Evolutionary conservation across 2,888 invertebrate species (phyloP).

Genomic region (Stenoptilia bipunctidactyla): DNA sequence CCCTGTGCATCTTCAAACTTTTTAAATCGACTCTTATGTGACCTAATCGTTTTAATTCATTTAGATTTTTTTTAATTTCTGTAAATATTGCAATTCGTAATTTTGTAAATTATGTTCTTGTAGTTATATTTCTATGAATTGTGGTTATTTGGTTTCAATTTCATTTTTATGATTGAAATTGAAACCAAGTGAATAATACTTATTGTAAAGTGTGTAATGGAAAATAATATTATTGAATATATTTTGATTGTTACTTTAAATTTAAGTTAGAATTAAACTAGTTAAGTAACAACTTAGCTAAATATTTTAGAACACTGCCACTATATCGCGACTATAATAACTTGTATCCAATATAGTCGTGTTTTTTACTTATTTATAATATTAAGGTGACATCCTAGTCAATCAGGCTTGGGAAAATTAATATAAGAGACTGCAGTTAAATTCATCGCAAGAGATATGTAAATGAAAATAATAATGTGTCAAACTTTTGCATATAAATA

Average conservation of each 20-base stretch:
- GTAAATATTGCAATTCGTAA: constrained; percentile 2
- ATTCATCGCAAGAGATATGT: neutral
- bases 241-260: neutral
- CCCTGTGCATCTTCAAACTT: too few relatives aligned
- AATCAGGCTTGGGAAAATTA: constrained; percentile 15
- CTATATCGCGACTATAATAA: constrained; percentile 26
- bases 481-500: too few relatives aligned
- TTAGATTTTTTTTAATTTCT: neutral
- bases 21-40: too few relatives aligned
- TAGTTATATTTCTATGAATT: too few relatives aligned
- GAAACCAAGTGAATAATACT: constrained; percentile 3
- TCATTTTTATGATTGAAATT: neutral
- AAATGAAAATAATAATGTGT: neutral
- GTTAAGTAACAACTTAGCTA: neutral
- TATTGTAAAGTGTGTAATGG: neutral
- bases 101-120: constrained; percentile 1
- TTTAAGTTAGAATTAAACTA: constrained; percentile 3
- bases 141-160: too few relatives aligned
- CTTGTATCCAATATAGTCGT: constrained; percentile 20
- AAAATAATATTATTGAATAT: neutral
- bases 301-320: constrained; percentile 48
- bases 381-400: constrained; percentile 63
- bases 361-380: constrained; percentile 21
- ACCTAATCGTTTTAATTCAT: too few relatives aligned
- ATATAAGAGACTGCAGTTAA: neutral